Percentiles rank a stretch among this genome's conserved stretches.
These are phyloP conservation scores for Conops quadrifasciatus DNA, from an alignment of 2,888 invertebrate species.

Conservation along the genomic window DNA sequence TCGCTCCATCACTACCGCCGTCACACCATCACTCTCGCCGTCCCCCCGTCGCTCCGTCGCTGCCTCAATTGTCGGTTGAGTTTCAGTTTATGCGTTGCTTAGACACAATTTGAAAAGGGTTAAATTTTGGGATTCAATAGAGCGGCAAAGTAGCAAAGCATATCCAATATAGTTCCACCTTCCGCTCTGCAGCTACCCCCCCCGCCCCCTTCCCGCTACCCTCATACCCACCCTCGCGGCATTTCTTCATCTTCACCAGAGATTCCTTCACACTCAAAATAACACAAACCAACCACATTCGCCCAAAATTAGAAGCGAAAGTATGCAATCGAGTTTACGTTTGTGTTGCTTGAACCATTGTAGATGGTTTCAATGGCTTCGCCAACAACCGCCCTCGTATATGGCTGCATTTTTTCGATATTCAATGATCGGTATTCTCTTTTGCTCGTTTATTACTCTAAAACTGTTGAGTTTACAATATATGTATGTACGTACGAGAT, in stretches of 20 bases:
- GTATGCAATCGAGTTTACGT: conserved; percentile 5
- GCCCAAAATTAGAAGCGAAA: neutral
- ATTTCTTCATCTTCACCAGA: too few species aligned
- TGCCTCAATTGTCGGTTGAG: too few species aligned
- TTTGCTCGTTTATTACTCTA: neutral
- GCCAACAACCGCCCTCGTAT: neutral
- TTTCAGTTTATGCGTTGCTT: too few species aligned
- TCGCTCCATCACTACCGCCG: neutral
- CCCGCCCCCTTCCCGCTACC: too few species aligned
- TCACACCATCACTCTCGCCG: too few species aligned
- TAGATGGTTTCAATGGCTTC: too few species aligned
- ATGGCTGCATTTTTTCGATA: neutral
- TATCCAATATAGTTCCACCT: too few species aligned
- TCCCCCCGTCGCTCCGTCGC: too few species aligned
- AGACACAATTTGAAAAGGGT: neutral
- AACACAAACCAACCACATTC: neutral
- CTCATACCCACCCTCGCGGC: too few species aligned
- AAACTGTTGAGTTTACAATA: conserved; percentile 6
- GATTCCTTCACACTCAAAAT: neutral
- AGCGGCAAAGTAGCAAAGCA: too few species aligned
- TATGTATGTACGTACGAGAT: neutral
- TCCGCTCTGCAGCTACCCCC: too few species aligned
- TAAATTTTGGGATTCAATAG: neutral
- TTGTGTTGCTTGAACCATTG: conserved; percentile 3
- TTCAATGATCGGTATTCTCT: too few species aligned